Base-by-base conservation (phyloP, 2,113 vertebrate species). In the Sardina pilchardus region DNA sequence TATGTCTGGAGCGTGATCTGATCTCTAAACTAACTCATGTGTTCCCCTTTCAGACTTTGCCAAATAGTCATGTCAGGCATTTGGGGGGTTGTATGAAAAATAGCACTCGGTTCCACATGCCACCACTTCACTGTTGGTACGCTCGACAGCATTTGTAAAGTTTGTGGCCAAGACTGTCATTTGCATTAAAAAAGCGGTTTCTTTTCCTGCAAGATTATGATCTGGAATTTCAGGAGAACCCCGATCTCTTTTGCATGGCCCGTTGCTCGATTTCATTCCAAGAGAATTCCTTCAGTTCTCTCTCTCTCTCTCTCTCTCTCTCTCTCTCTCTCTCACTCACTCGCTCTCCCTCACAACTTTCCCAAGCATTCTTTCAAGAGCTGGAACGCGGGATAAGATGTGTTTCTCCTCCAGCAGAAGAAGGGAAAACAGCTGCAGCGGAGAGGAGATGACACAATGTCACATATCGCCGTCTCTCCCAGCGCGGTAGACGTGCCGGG, bases 381-480 rank as follows among this genome's bases (percentile, higher is more conserved):
- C 78, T 81, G 43, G 71, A 50, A 78, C 34, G 67, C 34, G 7
- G 43, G 34, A 24, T 30, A 67, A 84, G 83, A 39, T 44, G 56
- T 84, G 45, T 84, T 84, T 44, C 42, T 42, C 43, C 34, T 26
- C 45, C 34, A 78, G 47, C 8, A 48, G 16, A 53, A 80, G 45
- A 80, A 81, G 71, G 45, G 84, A 78, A 85, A 80, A 80, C 67
- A 81, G 84, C 84, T 78, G 71, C 26, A 12, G 26, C 2, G 12
- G 67, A 78, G 63, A 34, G 42, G 43, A 50, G 84, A 71, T 85
- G 71, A 85, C 84, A 85, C 45, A 84, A 78, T 80, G 84, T 85
- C 44, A 80, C 67, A 85, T 80, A 85, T 53, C 50, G 24, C 67
- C 26, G 42, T 78, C 42, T 26, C 43, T 84, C 44, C 26, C 26